phyloP scores from a whole-genome alignment of 1,140 invertebrate species.

The Pseudomyrmex cubaensis region DNA sequence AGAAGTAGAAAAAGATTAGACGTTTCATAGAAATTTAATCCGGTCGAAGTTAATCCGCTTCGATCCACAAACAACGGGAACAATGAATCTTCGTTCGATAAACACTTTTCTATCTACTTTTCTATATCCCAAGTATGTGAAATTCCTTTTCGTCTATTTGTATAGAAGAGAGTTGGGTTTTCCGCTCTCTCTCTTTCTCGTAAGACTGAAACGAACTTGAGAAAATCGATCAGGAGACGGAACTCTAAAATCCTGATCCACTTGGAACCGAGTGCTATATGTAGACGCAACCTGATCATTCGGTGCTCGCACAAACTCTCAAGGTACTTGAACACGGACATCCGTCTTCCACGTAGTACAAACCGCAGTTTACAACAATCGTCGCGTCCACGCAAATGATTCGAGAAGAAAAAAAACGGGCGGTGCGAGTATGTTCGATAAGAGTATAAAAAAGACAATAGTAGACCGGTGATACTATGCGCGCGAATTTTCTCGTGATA shows the following conservation, averaged over 20 bases:
- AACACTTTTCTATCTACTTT: conserved; percentile 43
- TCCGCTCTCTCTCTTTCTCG: neutral
- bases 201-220: conserved; percentile 51
- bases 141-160: neutral
- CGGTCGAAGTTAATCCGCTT: conserved; percentile 50
- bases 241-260: conserved; percentile 44
- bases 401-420: conserved; percentile 36
- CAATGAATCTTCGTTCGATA: conserved; percentile 63
- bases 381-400: conserved; percentile 65
- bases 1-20: conserved; percentile 38
- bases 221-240: conserved; percentile 1
- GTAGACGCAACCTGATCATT: conserved; percentile 37
- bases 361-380: conserved; percentile 71
- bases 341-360: conserved; percentile 83
- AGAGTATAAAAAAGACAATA: neutral
- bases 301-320: conserved; percentile 52
- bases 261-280: conserved; percentile 39
- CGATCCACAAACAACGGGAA: conserved; percentile 60
- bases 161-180: neutral
- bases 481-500: too few relatives aligned
- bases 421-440: conserved; percentile 34
- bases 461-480: too few relatives aligned
- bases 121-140: neutral
- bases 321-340: conserved; percentile 64
- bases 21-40: conserved; percentile 36